Evolutionary conservation across 1,140 invertebrate species (phyloP).

Genomic region (Papilio glaucus): DNA sequence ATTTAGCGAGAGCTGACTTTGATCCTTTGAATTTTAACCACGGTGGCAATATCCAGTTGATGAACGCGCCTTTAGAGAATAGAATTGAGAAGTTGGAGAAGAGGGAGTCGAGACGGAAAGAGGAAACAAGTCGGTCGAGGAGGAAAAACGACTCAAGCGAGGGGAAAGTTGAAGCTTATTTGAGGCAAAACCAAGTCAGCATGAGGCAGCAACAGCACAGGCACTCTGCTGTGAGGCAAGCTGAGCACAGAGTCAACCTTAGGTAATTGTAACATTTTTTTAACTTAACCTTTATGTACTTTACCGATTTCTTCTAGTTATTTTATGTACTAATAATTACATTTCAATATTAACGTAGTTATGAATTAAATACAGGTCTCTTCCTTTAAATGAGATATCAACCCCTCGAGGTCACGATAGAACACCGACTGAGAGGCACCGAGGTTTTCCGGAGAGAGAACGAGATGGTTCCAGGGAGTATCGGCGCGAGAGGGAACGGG

Average conservation of each 20-base stretch:
- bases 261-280: conserved; percentile 52
- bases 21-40: conserved; percentile 81
- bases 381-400: conserved; percentile 74
- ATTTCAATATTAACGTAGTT: conserved; percentile 8
- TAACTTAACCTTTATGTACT: too few species aligned
- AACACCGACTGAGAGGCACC: conserved; percentile 74
- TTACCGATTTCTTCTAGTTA: too few species aligned
- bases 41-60: conserved; percentile 74
- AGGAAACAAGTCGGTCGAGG: conserved; percentile 58
- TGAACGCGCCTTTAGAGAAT: conserved; percentile 58
- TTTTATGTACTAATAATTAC: background rate
- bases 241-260: conserved; percentile 79
- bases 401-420: conserved; percentile 65
- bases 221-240: conserved; percentile 76
- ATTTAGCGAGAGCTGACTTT: conserved; percentile 63
- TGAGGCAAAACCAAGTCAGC: conserved; percentile 78
- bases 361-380: conserved; percentile 64
- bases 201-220: conserved; percentile 77
- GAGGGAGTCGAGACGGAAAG: conserved; percentile 58
- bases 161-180: conserved; percentile 77
- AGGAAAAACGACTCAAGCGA: conserved; percentile 64
- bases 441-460: conserved; percentile 61
- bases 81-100: conserved; percentile 63
- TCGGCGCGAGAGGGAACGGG: conserved; percentile 66
- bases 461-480: conserved; percentile 61